Conservation (phyloP, 2,797 vertebrate species). For the Bufotes viridis region DNA sequence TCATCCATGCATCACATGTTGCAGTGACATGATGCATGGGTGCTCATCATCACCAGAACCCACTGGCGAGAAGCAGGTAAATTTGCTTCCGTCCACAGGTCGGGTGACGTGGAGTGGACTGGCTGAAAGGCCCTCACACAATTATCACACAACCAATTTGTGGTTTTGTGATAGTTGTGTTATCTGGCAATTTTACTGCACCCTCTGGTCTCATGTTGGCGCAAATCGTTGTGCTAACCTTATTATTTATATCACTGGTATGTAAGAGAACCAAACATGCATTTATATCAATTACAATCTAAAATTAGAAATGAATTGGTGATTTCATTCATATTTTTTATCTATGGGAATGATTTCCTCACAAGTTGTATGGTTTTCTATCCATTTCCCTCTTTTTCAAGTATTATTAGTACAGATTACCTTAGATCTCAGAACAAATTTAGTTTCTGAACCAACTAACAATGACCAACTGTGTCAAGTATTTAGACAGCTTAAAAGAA, state of each 20-base stretch:
- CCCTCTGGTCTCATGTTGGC: too few relatives aligned
- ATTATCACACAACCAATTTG: too few relatives aligned
- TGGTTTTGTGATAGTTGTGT: too few relatives aligned
- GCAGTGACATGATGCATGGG: too few relatives aligned
- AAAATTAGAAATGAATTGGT: background rate
- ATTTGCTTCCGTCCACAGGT: too few relatives aligned
- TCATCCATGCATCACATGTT: too few relatives aligned
- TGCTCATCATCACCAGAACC: too few relatives aligned
- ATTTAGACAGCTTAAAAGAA: slow-evolving; percentile 36
- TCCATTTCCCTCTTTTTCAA: background rate
- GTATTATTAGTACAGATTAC: background rate
- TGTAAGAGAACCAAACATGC: background rate
- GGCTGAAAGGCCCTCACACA: too few relatives aligned
- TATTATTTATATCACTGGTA: background rate
- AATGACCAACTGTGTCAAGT: slow-evolving; percentile 43
- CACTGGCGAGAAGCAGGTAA: too few relatives aligned
- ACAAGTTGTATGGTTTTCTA: background rate
- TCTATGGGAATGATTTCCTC: background rate
- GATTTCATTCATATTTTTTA: background rate
- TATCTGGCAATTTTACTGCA: too few relatives aligned
- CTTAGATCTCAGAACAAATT: background rate
- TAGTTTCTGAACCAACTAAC: slow-evolving; percentile 21
- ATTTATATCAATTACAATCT: background rate
- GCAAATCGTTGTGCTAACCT: too few relatives aligned
- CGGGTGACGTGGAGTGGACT: too few relatives aligned